Evolutionary conservation across 2,113 vertebrate species (phyloP), one percentile per base, ranked within the genome.

Genomic region (Herpetotheres cachinnans): DNA sequence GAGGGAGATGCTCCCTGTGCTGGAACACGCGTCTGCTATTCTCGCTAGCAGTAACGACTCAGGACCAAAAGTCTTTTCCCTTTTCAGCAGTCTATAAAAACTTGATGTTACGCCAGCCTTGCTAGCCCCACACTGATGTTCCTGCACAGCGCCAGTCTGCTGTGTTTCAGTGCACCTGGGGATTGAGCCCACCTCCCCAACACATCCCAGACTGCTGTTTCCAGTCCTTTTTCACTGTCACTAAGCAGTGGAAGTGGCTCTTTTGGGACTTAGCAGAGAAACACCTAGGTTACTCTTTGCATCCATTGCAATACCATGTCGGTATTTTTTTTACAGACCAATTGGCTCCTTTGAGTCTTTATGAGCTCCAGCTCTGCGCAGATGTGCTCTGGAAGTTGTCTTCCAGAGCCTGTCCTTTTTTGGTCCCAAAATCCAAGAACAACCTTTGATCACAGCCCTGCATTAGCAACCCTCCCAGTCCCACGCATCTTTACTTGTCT

Each of bases 91-190:
- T 61, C 78, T 72, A 91, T 85, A 89, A 97, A 97, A 95, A 96
- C 95, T 97, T 97, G 97, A 97, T 97, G 94, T 97, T 95, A 97
- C 10, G 93, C 97, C 93, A 97, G 86, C 76, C 46, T 82, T 66
- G 22, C 78, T 82, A 89, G 73, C 54, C 70, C 78, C 6, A 4
- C 65, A 22, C 52, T 84, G 78, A 76, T 93, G 81, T 89, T 89
- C 81, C 54, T 85, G 38, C 72, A 76, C 34, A 91, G 77, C 4
- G 7, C 52, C 29, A 4, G 30, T 25, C 79, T 90, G 49, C 71
- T 88, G 78, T 4, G 4, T 63, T 89, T 76, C 86, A 89, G 1
- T 79, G 36, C 58, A 89, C 58, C 81, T 72, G 81, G 61, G 66
- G 74, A 73, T 40, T 30, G 40, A 89, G 30, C 30, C 54, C 74